Evolutionary conservation across 1,140 invertebrate genomes (phyloP).

Genomic region (Formica exsecta): DNA sequence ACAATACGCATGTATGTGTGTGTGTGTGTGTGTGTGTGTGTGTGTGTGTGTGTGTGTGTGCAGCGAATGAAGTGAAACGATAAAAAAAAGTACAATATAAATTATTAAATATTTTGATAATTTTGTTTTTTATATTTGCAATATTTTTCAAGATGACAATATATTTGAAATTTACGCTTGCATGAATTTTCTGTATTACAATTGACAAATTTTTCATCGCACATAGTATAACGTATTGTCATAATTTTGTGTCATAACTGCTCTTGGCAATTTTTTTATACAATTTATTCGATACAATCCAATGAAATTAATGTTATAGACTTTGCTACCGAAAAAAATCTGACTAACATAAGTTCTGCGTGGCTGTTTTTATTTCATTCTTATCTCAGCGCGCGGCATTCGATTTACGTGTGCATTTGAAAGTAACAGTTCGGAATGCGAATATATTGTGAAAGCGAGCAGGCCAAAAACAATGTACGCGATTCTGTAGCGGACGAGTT

Average conservation of each 20-base stretch:
- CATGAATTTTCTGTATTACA: neutral
- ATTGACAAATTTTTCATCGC: neutral
- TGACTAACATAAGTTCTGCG: neutral
- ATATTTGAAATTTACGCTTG: neutral
- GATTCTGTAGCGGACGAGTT: slow-evolving; percentile 28
- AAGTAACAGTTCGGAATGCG: slow-evolving; percentile 42
- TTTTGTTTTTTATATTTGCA: neutral
- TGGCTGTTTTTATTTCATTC: neutral
- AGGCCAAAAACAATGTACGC: slow-evolving; percentile 38
- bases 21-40: neutral
- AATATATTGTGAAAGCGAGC: slow-evolving; percentile 39
- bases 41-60: neutral
- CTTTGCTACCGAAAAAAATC: neutral
- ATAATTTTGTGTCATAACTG: neutral
- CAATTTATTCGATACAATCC: too few relatives aligned
- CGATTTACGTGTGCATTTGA: slow-evolving; percentile 46
- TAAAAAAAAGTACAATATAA: neutral
- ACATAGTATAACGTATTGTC: neutral
- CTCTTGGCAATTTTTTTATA: neutral
- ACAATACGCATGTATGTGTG: neutral
- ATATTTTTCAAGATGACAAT: neutral
- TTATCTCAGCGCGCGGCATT: neutral
- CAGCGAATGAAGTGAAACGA: slow-evolving; percentile 14
- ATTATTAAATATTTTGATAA: slow-evolving; percentile 30
- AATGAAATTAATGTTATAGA: neutral